Base-by-base conservation (phyloP, 2,888 invertebrate species). In the Sericinus montela region DNA sequence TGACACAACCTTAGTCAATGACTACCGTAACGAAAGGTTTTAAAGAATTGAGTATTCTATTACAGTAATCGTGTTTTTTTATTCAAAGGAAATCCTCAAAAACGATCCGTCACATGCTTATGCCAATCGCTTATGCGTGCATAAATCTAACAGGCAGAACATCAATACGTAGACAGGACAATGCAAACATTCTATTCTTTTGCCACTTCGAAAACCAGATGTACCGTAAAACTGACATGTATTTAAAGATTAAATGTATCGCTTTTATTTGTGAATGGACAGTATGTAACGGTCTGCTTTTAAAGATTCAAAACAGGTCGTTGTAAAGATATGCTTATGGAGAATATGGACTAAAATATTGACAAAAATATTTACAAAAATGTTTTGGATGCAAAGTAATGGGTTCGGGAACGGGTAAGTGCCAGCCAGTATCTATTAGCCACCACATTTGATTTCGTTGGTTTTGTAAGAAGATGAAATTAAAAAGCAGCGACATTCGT, bases 91-190 rank as follows among this genome's bases (percentile, higher is more conserved):
- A 54, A 48, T 55, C 36, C 52, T 44, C 43, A 51, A 56, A 56
- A 55, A 51, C 53, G 53, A 58, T 58, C 54, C 57, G 58, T 55
- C 57, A 59, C 54, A 41, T 43, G 39, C n/a, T n/a, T n/a, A 34
- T 23, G 23, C 48, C 14, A 48, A 45, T 56, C 60, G 42, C 59
- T 64, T 60, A 63, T 57, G 60, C 63, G 57, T 42, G 52, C 38
- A 52, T 59, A 63, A 63, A 58, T 51, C 57, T 45, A 53, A 65
- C 56, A 60, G 53, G 51, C 58, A 54, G 52, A 54, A 54, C 56
- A 60, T 63, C 52, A 52, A 56, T 57, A 44, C 48, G 23, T 49
- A 48, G 51, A 55, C 51, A 29, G 45, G 35, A 62, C 60, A 64
- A 63, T 58, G 43, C 53, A 58, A 59, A 56, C 53, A 57, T 51